Evolutionary conservation across 2,797 vertebrate species (phyloP).

Genomic region (Dicrostonyx torquatus): DNA sequence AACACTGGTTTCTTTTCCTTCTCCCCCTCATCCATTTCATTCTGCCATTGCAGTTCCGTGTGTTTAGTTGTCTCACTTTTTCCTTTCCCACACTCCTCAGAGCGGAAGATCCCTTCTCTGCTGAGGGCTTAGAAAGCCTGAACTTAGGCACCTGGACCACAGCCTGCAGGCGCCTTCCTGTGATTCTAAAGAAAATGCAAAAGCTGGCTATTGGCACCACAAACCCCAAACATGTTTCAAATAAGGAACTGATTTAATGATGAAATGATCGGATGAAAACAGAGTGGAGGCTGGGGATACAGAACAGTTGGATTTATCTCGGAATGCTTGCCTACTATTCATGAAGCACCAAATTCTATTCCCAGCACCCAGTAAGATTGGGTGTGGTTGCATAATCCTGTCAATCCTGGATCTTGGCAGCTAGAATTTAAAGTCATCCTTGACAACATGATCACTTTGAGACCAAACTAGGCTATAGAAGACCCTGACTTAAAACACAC

Average conservation of each 20-base stretch:
- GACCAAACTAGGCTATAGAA: not conserved
- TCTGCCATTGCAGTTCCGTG: not conserved
- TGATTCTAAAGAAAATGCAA: slow-evolving; percentile 41
- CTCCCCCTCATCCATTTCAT: slow-evolving; percentile 29
- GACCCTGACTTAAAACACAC: too few relatives aligned
- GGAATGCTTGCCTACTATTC: not conserved
- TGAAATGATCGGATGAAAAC: not conserved
- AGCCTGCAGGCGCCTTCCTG: not conserved
- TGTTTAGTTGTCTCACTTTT: not conserved
- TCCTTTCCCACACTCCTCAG: not conserved
- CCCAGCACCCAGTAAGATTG: not conserved
- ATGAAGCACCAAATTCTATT: not conserved
- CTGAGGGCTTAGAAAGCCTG: not conserved
- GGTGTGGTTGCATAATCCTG: not conserved
- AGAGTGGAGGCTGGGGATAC: not conserved
- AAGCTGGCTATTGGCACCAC: not conserved
- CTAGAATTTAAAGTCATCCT: not conserved
- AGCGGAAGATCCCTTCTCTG: not conserved
- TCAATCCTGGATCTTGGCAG: not conserved
- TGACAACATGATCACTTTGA: not conserved
- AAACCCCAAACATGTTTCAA: not conserved
- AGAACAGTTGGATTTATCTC: not conserved
- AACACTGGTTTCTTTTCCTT: slow-evolving; percentile 14
- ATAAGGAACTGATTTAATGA: not conserved
- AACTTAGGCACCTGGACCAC: not conserved